A percentile compares a stretch with the other conserved stretches of the same genome.
phyloP scores from a whole-genome alignment of 2,888 invertebrate genomes.

The Yponomeuta plumbellus region DNA sequence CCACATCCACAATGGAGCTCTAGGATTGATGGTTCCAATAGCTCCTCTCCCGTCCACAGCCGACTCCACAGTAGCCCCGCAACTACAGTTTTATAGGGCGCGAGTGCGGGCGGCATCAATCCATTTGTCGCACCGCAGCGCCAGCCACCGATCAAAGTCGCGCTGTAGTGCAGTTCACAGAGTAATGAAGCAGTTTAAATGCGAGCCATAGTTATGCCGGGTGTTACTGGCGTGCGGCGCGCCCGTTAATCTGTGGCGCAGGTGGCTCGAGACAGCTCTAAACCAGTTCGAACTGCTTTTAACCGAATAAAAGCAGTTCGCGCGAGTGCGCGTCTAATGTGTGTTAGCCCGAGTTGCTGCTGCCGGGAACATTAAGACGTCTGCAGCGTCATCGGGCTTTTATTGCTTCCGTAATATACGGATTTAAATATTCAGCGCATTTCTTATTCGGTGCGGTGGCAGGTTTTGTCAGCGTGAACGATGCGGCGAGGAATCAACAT shows the following conservation, averaged over 20 bases:
- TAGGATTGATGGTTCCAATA: neutral
- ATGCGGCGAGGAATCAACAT: too few relatives aligned
- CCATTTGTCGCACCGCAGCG: neutral
- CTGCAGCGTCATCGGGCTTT: neutral
- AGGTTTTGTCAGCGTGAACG: too few relatives aligned
- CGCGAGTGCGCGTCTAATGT: neutral
- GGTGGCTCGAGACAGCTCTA: slow-evolving; percentile 10
- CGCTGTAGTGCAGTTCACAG: slow-evolving; percentile 12
- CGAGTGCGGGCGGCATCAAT: neutral
- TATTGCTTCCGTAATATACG: neutral
- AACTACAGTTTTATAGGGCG: neutral
- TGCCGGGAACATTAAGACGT: slow-evolving; percentile 1
- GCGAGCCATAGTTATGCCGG: slow-evolving; percentile 10
- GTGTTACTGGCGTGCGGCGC: slow-evolving; percentile 10
- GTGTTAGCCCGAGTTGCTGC: slow-evolving; percentile 5
- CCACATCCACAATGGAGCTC: neutral
- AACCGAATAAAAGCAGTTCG: neutral
- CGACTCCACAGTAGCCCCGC: neutral
- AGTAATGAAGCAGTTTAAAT: slow-evolving; percentile 18
- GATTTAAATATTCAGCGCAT: neutral
- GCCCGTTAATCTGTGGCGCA: slow-evolving; percentile 8
- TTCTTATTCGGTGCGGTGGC: neutral
- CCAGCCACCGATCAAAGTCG: slow-evolving; percentile 1
- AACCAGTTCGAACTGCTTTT: slow-evolving; percentile 11
- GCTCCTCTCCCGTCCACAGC: neutral